These are phyloP conservation scores for Probosciger aterrimus DNA, from an alignment of 2,113 vertebrate species.

Conservation along the genomic window DNA sequence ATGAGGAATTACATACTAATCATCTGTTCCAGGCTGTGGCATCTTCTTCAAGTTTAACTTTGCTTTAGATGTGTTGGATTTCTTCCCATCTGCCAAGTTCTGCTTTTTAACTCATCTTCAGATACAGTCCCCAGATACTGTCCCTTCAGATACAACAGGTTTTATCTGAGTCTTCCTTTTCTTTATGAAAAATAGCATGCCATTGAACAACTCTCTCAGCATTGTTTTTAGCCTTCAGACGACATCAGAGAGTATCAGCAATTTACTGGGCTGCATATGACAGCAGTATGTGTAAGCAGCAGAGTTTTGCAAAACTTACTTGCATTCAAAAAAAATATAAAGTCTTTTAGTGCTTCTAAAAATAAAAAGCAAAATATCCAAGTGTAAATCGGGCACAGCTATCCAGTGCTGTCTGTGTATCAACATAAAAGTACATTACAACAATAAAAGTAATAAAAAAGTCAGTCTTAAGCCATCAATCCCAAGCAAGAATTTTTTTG, in stretches of 20 bases:
- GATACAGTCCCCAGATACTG: background rate
- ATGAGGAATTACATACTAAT: accelerated
- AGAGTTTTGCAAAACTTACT: background rate
- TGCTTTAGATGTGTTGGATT: background rate
- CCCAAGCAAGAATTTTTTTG: background rate
- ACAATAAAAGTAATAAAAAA: background rate
- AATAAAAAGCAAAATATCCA: background rate
- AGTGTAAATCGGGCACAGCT: background rate
- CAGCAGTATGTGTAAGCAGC: background rate
- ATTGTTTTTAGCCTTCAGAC: background rate
- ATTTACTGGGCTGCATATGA: background rate
- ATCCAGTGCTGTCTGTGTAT: background rate
- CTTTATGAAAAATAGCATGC: background rate
- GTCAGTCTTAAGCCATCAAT: background rate
- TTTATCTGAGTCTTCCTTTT: background rate
- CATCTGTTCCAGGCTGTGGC: background rate
- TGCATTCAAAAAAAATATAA: background rate
- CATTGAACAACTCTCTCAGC: background rate
- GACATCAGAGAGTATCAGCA: background rate
- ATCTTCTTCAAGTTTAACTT: background rate
- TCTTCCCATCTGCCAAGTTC: background rate
- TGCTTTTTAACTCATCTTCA: background rate
- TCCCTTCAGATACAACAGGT: background rate
- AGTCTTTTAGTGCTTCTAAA: background rate
- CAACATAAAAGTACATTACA: no score